Conservation (phyloP, 2,888 invertebrate species). For the Hypomecis punctinalis region DNA sequence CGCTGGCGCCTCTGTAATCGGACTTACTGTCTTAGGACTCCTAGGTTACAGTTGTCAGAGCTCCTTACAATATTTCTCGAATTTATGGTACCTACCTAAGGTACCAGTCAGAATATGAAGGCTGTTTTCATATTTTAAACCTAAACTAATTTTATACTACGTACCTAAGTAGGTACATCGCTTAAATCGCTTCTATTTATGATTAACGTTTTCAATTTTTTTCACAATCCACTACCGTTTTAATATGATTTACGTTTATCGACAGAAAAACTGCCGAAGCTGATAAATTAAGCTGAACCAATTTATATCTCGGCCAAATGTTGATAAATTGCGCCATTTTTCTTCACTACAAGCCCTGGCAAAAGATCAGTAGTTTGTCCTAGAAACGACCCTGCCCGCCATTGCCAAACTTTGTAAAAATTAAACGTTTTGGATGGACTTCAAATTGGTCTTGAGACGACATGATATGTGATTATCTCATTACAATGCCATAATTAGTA, state of each 20-base stretch:
- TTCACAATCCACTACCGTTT: not conserved
- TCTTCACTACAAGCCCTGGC: slow-evolving; percentile 36
- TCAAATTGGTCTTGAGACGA: slow-evolving; percentile 31
- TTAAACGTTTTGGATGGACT: slow-evolving; percentile 41
- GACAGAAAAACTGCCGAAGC: not conserved
- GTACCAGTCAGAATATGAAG: too few species aligned
- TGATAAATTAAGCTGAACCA: slow-evolving; percentile 31
- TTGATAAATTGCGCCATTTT: slow-evolving; percentile 39
- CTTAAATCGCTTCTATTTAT: too few species aligned
- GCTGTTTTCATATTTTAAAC: too few species aligned
- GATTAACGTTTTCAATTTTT: too few species aligned
- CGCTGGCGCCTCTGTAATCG: too few species aligned
- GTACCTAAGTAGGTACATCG: too few species aligned
- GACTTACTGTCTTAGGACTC: too few species aligned
- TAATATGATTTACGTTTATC: not conserved
- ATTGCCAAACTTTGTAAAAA: slow-evolving; percentile 36
- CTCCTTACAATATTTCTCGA: too few species aligned
- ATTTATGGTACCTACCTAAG: too few species aligned
- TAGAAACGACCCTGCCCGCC: slow-evolving; percentile 37
- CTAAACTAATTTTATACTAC: too few species aligned
- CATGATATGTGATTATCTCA: slow-evolving; percentile 15
- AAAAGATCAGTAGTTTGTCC: slow-evolving; percentile 34
- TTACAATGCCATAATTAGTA: slow-evolving; percentile 14
- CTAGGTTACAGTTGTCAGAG: too few species aligned
- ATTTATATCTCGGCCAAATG: slow-evolving; percentile 38